A percentile compares a stretch with the other conserved stretches of the same genome.
phyloP scores from a whole-genome alignment of 1,140 invertebrate species.

The Brachionus koreanus region DNA sequence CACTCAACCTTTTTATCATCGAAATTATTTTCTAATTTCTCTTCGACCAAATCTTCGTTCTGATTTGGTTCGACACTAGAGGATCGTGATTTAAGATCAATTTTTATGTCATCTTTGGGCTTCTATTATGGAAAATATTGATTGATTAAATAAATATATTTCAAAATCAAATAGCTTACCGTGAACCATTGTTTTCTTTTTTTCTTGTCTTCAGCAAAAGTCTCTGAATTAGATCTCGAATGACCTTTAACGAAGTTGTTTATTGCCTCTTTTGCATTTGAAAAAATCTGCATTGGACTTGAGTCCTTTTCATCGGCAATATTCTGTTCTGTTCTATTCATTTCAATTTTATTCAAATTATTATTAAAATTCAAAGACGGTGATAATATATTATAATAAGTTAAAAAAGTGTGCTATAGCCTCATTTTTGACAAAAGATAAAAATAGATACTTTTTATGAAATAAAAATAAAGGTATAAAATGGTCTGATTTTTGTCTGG shows the following conservation, averaged over 20 bases:
- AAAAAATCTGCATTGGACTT: not conserved
- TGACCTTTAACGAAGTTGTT: constrained; percentile 4
- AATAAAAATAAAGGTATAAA: not conserved
- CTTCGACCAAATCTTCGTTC: not conserved
- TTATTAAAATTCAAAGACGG: not conserved
- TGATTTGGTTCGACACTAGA: not conserved
- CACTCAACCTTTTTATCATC: not conserved
- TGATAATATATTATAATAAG: not conserved
- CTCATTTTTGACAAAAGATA: constrained; percentile 19
- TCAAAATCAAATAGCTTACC: not conserved
- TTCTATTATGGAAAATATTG: not conserved
- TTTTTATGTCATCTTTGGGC: not conserved
- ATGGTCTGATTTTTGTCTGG: not conserved
- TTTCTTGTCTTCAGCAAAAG: not conserved
- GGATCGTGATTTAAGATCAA: not conserved
- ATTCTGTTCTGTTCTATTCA: not conserved
- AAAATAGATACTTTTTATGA: constrained; percentile 4
- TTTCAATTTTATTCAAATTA: constrained; percentile 2
- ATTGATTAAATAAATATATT: not conserved
- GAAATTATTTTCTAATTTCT: not conserved
- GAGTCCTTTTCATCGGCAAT: not conserved
- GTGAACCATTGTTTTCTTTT: constrained; percentile 13
- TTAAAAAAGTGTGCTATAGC: constrained; percentile 18
- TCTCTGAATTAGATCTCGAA: constrained; percentile 2
- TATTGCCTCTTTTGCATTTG: not conserved